Evolutionary conservation across 2,888 invertebrate species (phyloP).

Genomic region (Aspidiotus rigidus): DNA sequence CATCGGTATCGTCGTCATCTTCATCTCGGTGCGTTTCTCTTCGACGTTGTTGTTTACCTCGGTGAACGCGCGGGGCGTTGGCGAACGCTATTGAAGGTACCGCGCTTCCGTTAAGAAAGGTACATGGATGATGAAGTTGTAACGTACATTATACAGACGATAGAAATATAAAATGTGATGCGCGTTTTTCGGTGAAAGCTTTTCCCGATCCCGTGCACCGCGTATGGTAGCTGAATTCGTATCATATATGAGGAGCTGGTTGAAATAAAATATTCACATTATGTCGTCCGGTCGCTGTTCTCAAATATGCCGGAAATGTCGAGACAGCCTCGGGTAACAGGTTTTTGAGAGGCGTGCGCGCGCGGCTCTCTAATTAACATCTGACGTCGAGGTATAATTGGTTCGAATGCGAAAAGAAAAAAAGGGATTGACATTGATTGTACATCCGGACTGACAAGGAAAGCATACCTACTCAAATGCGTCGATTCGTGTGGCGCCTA

Average conservation of each 20-base stretch:
- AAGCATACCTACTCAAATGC: no score
- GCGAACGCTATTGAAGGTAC: conserved; percentile 26
- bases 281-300: neutral
- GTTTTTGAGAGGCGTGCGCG: neutral
- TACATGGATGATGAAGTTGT: conserved; percentile 1
- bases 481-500: no score
- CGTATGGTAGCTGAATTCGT: no score
- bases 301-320: neutral
- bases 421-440: no score
- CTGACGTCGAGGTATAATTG: neutral
- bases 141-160: neutral
- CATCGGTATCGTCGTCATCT: neutral
- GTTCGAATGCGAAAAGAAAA: no score
- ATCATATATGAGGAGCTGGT: neutral
- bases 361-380: conserved; percentile 1
- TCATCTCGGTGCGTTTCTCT: conserved; percentile 5
- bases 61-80: conserved; percentile 13
- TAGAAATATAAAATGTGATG: neutral
- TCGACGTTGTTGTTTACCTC: conserved; percentile 3
- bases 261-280: neutral
- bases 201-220: no score
- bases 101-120: conserved; percentile 25
- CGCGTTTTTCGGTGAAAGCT: no score
- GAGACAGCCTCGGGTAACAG: conserved; percentile 3
- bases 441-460: no score